A percentile compares a stretch with the other conserved stretches of the same genome.
Evolutionary conservation across 2,888 invertebrate genomes (phyloP).

Genomic region (Eulithis prunata): DNA sequence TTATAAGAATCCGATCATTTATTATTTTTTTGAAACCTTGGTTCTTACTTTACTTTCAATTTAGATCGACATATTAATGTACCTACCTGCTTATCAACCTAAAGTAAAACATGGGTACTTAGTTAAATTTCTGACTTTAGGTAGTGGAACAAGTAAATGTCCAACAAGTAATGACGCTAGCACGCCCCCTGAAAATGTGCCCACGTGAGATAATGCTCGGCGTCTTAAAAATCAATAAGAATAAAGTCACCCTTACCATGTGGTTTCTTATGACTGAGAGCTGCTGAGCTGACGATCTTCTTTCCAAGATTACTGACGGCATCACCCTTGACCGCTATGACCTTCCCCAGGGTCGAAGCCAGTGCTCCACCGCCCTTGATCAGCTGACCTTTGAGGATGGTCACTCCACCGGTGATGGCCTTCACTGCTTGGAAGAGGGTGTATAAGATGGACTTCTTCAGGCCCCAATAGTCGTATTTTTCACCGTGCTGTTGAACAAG

Average conservation of each 20-base stretch:
- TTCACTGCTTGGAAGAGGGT: slow-evolving; percentile 94
- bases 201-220: too few relatives aligned
- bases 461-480: slow-evolving; percentile 88
- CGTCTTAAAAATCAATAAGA: too few relatives aligned
- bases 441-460: slow-evolving; percentile 92
- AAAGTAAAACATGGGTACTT: too few relatives aligned
- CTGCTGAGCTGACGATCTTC: slow-evolving; percentile 90
- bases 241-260: slow-evolving; percentile 52
- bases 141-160: too few relatives aligned
- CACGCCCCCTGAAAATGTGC: too few relatives aligned
- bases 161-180: too few relatives aligned
- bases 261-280: slow-evolving; percentile 83
- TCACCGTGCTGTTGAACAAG: slow-evolving; percentile 54
- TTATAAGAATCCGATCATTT: too few relatives aligned
- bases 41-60: too few relatives aligned
- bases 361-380: slow-evolving; percentile 91
- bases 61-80: too few relatives aligned
- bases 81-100: too few relatives aligned
- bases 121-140: too few relatives aligned
- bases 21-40: too few relatives aligned
- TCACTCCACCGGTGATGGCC: slow-evolving; percentile 93
- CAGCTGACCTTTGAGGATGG: slow-evolving; percentile 94
- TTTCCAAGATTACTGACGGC: slow-evolving; percentile 91
- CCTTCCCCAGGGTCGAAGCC: slow-evolving; percentile 76
- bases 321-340: slow-evolving; percentile 91